Base-by-base conservation (phyloP, 2,797 vertebrate genomes). In the Crypturellus tataupa region DNA sequence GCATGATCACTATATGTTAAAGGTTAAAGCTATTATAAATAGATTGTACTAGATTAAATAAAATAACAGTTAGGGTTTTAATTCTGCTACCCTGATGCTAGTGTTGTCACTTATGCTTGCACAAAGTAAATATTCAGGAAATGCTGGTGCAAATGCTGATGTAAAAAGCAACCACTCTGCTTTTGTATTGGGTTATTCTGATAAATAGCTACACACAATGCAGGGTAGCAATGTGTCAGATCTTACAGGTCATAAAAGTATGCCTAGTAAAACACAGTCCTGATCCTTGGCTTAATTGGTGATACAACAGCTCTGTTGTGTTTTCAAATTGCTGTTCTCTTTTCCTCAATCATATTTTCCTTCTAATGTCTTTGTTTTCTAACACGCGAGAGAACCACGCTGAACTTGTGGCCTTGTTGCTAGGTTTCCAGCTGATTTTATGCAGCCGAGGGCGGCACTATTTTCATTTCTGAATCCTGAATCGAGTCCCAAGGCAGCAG, bases 361-460 rank as follows among this genome's bases (percentile, higher is more conserved):
- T 69, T 81, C 69, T 77, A 56, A 69, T 53, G 63, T 25, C 58
- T 25, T 76, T 93, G 65, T 89, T 97, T 96, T 94, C 87, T 64
- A 94, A 87, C 65, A 70, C 78, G 29, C 80, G 44, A 89, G 88
- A 93, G 80, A 95, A 96, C 72, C 70, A 18, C 31, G 25, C 37
- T 87, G 68, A 90, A 93, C 78, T 87, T 46, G 59, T 77, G 65
- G 85, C 85, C 83, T 85, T 88, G 93, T 97, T 98, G 94, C 97
- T 96, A 96, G 94, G 97, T 95, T 97, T 96, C 90, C 85, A n/a
- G 70, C 77, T 89, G 70, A 85, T 89, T 95, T 97, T 95, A 93
- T 93, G 84, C 84, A 94, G 83, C 89, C 88, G 92, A 40, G 75
- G 84, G 84, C 97, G 71, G 69, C 31, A 58, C 35, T 90, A 76